Conservation (phyloP, 1,140 invertebrate genomes). For the Tyrophagus putrescentiae region DNA sequence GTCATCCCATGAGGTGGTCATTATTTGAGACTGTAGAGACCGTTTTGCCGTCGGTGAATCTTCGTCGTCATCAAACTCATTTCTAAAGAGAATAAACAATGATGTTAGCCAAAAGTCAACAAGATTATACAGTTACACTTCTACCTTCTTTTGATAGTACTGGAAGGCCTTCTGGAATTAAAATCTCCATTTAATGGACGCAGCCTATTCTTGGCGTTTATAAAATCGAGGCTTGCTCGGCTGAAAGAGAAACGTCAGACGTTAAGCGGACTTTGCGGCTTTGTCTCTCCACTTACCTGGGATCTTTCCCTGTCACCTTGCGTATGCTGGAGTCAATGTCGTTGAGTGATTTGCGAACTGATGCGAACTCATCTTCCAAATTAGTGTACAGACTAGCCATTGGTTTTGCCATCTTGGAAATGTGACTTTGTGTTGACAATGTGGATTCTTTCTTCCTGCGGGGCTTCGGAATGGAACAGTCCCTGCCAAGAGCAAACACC, state of each 20-base stretch:
- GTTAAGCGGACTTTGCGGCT: not conserved
- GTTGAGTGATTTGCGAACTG: constrained; percentile 17
- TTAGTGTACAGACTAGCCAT: constrained; percentile 9
- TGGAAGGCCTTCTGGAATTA: not conserved
- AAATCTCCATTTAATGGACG: not conserved
- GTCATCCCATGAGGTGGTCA: constrained; percentile 33
- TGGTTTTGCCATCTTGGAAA: constrained; percentile 1
- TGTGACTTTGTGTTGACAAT: no score
- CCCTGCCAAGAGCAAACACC: no score
- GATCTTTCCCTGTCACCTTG: constrained; percentile 23
- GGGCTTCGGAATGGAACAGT: no score
- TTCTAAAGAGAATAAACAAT: constrained; percentile 6
- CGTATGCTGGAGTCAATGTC: constrained; percentile 23
- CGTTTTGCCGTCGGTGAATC: constrained; percentile 28
- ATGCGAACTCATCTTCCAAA: constrained; percentile 22
- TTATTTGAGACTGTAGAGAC: constrained; percentile 36
- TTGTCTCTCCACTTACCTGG: constrained; percentile 1
- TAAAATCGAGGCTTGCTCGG: not conserved
- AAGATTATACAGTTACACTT: not conserved
- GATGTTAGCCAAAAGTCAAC: not conserved
- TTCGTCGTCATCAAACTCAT: constrained; percentile 18
- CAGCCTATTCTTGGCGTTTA: not conserved
- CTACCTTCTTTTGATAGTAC: not conserved
- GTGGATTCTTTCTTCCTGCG: no score
- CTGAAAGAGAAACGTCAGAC: constrained; percentile 6